phyloP scores from a whole-genome alignment of 1,140 invertebrate genomes.

The Macrotrachela quadricornifera region DNA sequence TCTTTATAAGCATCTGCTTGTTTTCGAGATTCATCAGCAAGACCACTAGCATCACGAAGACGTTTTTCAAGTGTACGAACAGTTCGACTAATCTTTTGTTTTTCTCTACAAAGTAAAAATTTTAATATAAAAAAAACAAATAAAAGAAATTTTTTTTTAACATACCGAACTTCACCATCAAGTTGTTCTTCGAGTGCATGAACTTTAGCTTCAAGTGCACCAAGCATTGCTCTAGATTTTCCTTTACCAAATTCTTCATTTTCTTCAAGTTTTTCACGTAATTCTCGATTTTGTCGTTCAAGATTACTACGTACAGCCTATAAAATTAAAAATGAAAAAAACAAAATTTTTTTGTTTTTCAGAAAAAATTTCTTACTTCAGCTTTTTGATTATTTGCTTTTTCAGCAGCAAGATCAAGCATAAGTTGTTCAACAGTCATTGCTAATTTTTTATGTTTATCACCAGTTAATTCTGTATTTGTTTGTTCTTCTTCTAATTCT shows the following conservation, averaged over 20 bases:
- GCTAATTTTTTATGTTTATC: conserved; percentile 55
- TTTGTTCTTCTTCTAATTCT: conserved; percentile 86
- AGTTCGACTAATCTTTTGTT: conserved; percentile 59
- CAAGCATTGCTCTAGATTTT: conserved; percentile 77
- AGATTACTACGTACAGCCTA: conserved; percentile 43
- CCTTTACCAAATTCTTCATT: conserved; percentile 70
- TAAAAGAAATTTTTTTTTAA: too few relatives aligned
- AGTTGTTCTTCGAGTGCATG: conserved; percentile 78
- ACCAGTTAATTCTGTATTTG: conserved; percentile 59
- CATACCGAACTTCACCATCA: conserved; percentile 48
- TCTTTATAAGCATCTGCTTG: conserved; percentile 89
- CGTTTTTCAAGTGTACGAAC: conserved; percentile 82
- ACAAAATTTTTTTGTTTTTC: conserved; percentile 33
- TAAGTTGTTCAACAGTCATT: conserved; percentile 52
- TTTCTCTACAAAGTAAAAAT: conserved; percentile 36
- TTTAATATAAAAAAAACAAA: too few relatives aligned
- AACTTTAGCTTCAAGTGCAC: conserved; percentile 79
- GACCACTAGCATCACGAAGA: conserved; percentile 56
- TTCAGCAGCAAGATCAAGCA: conserved; percentile 59
- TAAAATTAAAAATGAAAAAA: too few relatives aligned
- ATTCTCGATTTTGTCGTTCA: conserved; percentile 70
- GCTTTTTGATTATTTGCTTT: conserved; percentile 65
- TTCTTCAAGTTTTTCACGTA: conserved; percentile 58
- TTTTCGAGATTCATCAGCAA: conserved; percentile 75
- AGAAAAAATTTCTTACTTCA: conserved; percentile 37